phyloP scores from a whole-genome alignment of 2,797 vertebrate genomes.

The Crocodylus rhombifer region DNA sequence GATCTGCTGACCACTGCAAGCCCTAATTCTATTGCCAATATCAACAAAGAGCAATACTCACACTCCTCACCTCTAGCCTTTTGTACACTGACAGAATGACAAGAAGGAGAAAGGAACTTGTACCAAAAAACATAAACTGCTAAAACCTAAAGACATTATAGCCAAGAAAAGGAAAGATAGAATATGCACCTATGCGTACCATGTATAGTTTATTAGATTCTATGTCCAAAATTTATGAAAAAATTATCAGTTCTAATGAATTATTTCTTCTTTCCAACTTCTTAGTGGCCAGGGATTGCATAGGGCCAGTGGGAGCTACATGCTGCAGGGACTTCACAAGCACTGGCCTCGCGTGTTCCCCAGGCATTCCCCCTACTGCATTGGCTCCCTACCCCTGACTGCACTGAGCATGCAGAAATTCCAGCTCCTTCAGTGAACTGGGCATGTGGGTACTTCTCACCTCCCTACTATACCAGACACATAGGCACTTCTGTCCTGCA shows the following conservation, averaged over 20 bases:
- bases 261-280: background rate
- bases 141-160: background rate
- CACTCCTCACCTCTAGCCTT: background rate
- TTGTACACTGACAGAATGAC: background rate
- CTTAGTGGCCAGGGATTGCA: too few species aligned
- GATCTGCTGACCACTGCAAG: fast-evolving
- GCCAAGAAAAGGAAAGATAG: background rate
- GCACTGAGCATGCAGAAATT: too few species aligned
- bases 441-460: too few species aligned
- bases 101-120: fast-evolving
- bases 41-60: background rate
- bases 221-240: background rate
- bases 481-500: too few species aligned
- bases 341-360: too few species aligned
- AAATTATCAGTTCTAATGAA: background rate
- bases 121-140: background rate
- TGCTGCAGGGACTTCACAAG: too few species aligned
- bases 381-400: too few species aligned
- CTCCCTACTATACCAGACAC: too few species aligned
- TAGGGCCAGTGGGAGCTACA: too few species aligned
- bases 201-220: background rate
- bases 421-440: too few species aligned
- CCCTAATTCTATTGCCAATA: background rate
- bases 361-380: too few species aligned
- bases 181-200: background rate